Evolutionary conservation across 2,113 vertebrate species (phyloP), one percentile per base, ranked within the genome.

Genomic region (Piaya cayana): DNA sequence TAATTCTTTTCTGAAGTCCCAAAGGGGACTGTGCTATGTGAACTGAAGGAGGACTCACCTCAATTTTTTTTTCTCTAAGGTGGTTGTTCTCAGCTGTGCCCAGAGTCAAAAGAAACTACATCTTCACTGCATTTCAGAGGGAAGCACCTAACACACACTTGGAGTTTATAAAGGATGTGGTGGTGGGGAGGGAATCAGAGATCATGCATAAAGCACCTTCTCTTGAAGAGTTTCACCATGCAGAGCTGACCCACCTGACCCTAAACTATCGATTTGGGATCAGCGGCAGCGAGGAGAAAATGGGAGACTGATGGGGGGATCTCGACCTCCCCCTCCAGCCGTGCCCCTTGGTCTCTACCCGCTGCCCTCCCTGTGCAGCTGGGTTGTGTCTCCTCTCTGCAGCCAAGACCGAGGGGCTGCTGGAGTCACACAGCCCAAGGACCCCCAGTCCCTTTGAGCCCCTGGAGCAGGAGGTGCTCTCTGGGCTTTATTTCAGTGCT

Each of bases 381-480:
- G 12, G 15, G 45, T 45, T 43, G 45, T 62, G 23, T 47, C 43
- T 58, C 59, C 47, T 43, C 78, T 15, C 75, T 7, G 12, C 56
- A 59, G 29, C 52, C 13, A 13, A 15, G 18, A 47, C 25, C 39
- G 9, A 5, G 2, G 4, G 47, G 52, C 56, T 71, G 79, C 58
- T 6, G 77, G 71, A 55, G 82, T 36, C 59, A 4, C 1, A 12
- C 76, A 56, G 72, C 36, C 87, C 29, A 26, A 59, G 69, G 67
- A 50, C 2, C 32, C 74, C 4, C 20, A 49, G 14, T 18, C 14
- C 27, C 52, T 32, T 17, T 8, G 12, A 55, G 63, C 21, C 27
- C 0, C 21, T 3, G 10, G 3, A 21, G 15, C 26, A 65, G 5
- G 60, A n/a, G 50, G 6, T 8, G 62, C 6, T 12, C 39, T 2